phyloP scores from a whole-genome alignment of 2,797 vertebrate genomes.

The Mormyrops attenuatus region DNA sequence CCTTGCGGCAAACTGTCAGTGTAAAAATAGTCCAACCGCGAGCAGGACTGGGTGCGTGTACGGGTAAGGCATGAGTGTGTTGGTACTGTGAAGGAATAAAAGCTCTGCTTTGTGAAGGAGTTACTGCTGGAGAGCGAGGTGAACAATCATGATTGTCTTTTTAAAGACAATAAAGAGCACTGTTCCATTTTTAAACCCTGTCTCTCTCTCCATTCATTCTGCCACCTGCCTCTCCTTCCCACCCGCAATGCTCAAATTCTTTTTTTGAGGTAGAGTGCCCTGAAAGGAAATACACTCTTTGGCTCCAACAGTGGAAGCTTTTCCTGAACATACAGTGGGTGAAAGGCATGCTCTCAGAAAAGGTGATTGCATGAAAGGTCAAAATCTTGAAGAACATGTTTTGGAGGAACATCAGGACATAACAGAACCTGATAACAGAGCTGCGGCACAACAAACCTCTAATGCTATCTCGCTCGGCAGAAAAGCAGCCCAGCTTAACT shows the following conservation, averaged over 20 bases:
- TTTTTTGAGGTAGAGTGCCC: not conserved
- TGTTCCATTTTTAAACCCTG: not conserved
- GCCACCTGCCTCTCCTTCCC: not conserved
- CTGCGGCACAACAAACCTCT: not conserved
- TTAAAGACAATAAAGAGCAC: conserved; percentile 2
- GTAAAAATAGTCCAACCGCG: conserved; percentile 1
- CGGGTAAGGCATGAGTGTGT: not conserved
- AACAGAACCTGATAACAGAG: not conserved
- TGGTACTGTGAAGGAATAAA: not conserved
- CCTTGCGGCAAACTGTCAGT: not conserved
- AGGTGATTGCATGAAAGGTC: not conserved
- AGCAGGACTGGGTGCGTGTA: not conserved
- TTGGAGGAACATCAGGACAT: not conserved
- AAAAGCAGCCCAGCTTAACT: not conserved
- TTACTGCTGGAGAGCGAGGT: not conserved
- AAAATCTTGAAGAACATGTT: not conserved
- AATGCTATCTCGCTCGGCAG: not conserved
- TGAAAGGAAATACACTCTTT: not conserved
- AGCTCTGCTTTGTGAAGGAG: not conserved
- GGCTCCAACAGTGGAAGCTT: not conserved
- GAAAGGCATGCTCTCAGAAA: not conserved
- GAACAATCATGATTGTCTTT: not conserved
- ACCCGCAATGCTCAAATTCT: not conserved
- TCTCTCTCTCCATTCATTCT: not conserved
- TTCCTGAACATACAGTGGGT: not conserved